Percentiles rank a stretch among this genome's conserved stretches.
These are phyloP conservation scores for Eptesicus fuscus DNA, from an alignment of 2,113 vertebrate species.

Conservation along the genomic window DNA sequence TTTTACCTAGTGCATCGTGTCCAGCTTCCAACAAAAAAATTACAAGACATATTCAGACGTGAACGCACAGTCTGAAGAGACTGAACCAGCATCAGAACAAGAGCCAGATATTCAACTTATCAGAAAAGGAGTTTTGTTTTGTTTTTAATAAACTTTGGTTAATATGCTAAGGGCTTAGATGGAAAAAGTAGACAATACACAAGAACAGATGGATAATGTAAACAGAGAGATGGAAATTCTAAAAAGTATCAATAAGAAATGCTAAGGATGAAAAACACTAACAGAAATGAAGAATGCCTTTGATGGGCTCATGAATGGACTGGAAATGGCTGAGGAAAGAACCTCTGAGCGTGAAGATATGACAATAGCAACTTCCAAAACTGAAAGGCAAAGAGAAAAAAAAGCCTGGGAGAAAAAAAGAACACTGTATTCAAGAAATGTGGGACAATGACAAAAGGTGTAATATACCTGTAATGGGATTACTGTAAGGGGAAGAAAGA, in stretches of 20 bases:
- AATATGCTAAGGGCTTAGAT: background rate
- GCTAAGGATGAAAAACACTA: background rate
- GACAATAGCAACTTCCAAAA: background rate
- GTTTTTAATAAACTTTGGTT: background rate
- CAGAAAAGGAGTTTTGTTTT: background rate
- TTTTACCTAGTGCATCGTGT: background rate
- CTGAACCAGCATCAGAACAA: background rate
- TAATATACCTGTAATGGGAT: background rate
- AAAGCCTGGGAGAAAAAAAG: background rate
- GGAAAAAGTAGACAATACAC: background rate
- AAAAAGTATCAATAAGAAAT: background rate
- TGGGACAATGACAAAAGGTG: background rate
- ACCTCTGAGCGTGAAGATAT: background rate
- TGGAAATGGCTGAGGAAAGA: background rate
- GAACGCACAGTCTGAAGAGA: background rate
- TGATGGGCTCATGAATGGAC: background rate
- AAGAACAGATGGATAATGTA: background rate
- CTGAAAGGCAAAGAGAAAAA: background rate
- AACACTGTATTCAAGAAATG: background rate
- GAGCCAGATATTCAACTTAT: background rate
- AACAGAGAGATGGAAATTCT: background rate
- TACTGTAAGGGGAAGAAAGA: background rate
- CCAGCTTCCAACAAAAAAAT: background rate
- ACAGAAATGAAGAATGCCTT: background rate
- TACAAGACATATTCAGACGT: background rate